Base-by-base conservation (phyloP, 2,113 vertebrate genomes). In the Microcebus murinus region DNA sequence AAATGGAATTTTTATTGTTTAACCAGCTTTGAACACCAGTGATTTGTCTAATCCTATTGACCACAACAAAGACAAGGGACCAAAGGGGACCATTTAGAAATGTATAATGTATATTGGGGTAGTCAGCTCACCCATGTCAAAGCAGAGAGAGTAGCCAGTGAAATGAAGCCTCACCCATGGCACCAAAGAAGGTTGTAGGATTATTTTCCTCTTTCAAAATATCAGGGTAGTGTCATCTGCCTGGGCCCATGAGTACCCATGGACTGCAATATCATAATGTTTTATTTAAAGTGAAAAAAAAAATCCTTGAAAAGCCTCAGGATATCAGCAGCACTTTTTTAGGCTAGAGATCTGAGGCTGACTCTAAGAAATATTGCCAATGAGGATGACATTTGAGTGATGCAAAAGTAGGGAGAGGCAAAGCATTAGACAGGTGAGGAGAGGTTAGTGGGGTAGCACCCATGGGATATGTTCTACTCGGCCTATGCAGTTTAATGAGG, bases 231-330 rank as follows among this genome's bases (percentile, higher is more conserved):
- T 2, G 1, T 70, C n/a, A 70, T 79, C 31, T 87, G 57, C 36
- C 39, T 36, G 36, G 52, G 13, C 77, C 23, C 82, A 34, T 39
- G 55, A 91, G 36, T 84, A 71, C 9, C 39, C 48, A 29, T 83
- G 27, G 80, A 80, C 48, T 65, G 65, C 57, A 94, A 91, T 88
- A 39, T 29, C 79, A 68, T 87, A 55, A 94, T 92, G 27, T 92
- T 95, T 95, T 94, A 94, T 93, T 97, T 94, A 94, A 95, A 86
- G 87, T 52, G 55, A 94, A 42, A 67, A n/a, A n/a, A 3, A 23
- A 18, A 57, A 13, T 79, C 15, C 34, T 27, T 70, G 90, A 27
- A 71, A 92, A 83, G n/a, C 82, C 73, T 94, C 20, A 3, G 50
- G 88, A 89, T 29, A 83, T 83, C 68, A 89, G 18, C 48, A 89